These are phyloP conservation scores for Alouatta palliata DNA, from an alignment of 2,113 vertebrate genomes.

Conservation along the genomic window DNA sequence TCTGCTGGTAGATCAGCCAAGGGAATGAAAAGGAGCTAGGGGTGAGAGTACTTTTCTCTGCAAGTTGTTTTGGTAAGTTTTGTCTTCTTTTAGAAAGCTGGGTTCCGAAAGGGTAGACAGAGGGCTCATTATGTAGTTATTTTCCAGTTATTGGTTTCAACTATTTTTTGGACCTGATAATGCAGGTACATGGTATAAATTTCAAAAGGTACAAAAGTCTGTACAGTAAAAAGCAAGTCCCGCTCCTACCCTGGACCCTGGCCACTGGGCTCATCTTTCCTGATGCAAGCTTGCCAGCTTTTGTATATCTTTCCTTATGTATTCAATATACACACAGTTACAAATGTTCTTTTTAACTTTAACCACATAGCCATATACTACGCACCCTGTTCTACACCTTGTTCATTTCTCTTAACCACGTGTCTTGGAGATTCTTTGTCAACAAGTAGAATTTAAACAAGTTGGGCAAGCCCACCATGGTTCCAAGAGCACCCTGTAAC, in stretches of 20 bases:
- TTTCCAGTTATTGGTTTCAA: neutral
- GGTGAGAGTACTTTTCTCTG: neutral
- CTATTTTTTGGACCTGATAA: neutral
- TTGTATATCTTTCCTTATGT: neutral
- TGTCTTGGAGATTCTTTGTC: neutral
- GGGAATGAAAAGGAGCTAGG: neutral
- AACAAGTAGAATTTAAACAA: neutral
- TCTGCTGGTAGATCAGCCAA: neutral
- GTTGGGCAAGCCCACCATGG: no score
- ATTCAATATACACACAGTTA: neutral
- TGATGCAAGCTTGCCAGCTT: neutral
- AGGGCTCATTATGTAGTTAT: neutral
- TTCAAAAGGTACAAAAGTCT: neutral
- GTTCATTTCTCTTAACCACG: neutral
- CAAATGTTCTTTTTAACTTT: neutral
- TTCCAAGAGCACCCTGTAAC: neutral
- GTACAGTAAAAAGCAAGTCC: neutral
- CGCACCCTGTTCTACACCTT: neutral
- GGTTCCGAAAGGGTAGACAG: neutral
- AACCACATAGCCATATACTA: neutral
- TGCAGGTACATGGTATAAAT: neutral
- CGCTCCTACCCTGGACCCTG: neutral
- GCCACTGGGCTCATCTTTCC: neutral
- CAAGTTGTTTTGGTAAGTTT: neutral
- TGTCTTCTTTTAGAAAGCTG: conserved; percentile 13